Evolutionary conservation across 2,113 vertebrate species (phyloP), one percentile per base, ranked within the genome.

Genomic region (Melospiza melodia): DNA sequence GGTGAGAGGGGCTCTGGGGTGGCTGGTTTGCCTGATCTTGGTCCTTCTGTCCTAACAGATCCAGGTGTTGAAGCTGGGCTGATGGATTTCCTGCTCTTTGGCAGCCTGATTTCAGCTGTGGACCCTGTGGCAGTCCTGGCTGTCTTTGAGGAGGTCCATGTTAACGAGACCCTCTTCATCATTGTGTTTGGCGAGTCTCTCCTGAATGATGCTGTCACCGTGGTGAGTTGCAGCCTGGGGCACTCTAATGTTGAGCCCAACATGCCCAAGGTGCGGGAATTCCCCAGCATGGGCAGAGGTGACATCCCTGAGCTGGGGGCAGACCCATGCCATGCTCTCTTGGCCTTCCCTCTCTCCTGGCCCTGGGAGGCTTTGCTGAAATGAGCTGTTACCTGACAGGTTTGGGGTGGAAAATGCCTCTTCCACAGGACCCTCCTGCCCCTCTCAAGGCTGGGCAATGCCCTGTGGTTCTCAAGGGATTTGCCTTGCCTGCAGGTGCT

Each of bases 151-250:
- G 99, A 99, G 90, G 99, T 99, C 44, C 99, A 99, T 2, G 98
- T 99, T 89, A 99, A 99, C 2, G 99, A 99, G 93, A 99, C 97
- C 12, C 98, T 99, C 72, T 99, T 99, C 97, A 99, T 99, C 97
- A 99, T 99, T 8, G 99, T 99, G 74, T 99, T 99, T 4, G 99
- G 99, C 72, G 99, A 99, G 96, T 99, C 99, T 14, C 98, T 99
- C 95, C 97, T 99, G 63, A 99, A 99, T 7, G 99, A 99, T n/a
- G 99, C 99, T 25, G 99, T 99, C 97, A 99, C 99, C 0, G 99
- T 99, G 99, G 99, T 99, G 95, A 99, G 99, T 97, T 90, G 86
- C 48, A 89, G 35, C 33, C 18, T 71, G 65, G 43, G 73, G 61
- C 23, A 33, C 51, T 35, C 28, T 27, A 15, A 65, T 18, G 19